Base-by-base conservation (phyloP, 2,888 invertebrate species). In the Colletes collaris region DNA sequence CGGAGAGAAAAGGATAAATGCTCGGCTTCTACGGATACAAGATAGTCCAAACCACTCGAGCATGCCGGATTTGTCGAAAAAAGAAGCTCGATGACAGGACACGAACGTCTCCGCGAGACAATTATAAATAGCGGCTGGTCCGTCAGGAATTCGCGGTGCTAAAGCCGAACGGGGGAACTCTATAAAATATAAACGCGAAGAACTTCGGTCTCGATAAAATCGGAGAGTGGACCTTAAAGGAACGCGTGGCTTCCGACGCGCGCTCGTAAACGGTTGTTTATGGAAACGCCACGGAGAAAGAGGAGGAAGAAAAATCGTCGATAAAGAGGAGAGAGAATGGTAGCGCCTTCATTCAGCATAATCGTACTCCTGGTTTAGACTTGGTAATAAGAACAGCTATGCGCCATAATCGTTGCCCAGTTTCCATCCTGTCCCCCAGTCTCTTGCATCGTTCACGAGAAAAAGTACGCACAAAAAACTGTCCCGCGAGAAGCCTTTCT, bases 231-330 rank as follows among this genome's bases (percentile, higher is more conserved):
- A 27, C 63, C 62, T 79, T 63, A 63, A 76, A 53, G 58, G 35
- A 62, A 58, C 66, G 44, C 13, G 16, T 49, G 40, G 68, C 52
- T 68, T 52, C 64, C 68, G 59, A 71, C 71, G 53, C 66, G 19
- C 13, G 55, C 55, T 72, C 65, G 72, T 78, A 78, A 78, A 80
- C 55, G 37, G 46, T 72, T 69, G 52, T 78, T 78, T 73, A 73
- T 80, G 68, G 65, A 68, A 76, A 71, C 58, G 16, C 40, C 35
- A 40, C 37, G 35, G 60, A 37, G 40, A 50, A 35, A 56, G 62
- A 53, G 49, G 53, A 35, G 50, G 16, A 10, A 59, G 67, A 64
- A 68, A 77, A 79, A 67, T 79, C 49, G 2, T 2, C 11, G 3
- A 5, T 5, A 52, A 16, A 46, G 40, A 27, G 35, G n/a, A 65